Percentiles rank a stretch among this genome's conserved stretches.
phyloP scores from a whole-genome alignment of 2,797 vertebrate genomes.

The Phataginus tricuspis region DNA sequence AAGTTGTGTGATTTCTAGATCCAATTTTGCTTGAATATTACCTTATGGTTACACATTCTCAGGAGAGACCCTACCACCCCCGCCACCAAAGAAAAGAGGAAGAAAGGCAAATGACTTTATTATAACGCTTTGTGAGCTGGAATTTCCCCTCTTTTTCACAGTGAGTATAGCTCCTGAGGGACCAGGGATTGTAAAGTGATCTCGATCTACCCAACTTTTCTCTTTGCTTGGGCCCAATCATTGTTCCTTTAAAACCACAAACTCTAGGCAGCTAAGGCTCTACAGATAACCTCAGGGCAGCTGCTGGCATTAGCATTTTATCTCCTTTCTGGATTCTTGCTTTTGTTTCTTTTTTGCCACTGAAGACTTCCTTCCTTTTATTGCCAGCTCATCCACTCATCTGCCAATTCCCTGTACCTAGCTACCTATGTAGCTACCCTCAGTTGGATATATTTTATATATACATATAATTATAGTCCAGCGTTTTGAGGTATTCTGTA shows the following conservation, averaged over 20 bases:
- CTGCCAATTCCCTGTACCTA: not conserved
- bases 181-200: not conserved
- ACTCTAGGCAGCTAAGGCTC: not conserved
- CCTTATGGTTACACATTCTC: not conserved
- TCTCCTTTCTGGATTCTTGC: not conserved
- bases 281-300: not conserved
- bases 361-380: not conserved
- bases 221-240: not conserved
- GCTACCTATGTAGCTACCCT: not conserved
- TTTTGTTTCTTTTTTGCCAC: slow-evolving; percentile 11
- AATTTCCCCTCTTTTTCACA: not conserved
- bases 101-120: not conserved
- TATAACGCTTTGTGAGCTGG: not conserved
- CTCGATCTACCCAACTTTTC: not conserved
- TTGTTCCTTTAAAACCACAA: slow-evolving; percentile 18
- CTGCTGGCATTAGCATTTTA: not conserved
- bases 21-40: not conserved
- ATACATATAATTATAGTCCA: not conserved
- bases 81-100: not conserved
- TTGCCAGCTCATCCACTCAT: not conserved
- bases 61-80: not conserved
- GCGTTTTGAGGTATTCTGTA: not conserved
- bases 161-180: not conserved
- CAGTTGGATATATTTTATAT: not conserved
- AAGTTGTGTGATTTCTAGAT: not conserved